Evolutionary conservation across 1,140 invertebrate genomes (phyloP).

Genomic region (Sycobia sp.): DNA sequence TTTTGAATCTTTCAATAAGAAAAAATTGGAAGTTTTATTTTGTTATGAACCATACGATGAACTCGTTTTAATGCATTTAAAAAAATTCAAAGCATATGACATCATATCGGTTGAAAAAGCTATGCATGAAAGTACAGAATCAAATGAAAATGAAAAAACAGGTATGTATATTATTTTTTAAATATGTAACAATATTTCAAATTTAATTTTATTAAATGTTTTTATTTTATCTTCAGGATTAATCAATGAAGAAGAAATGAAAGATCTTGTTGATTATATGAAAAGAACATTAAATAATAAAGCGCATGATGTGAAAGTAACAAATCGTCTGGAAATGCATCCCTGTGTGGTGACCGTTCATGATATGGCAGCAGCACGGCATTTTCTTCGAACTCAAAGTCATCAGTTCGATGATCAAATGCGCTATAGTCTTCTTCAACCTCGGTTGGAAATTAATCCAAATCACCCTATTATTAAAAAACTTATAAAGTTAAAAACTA

Average conservation of each 20-base stretch:
- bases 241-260: constrained; percentile 73
- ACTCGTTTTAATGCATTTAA: constrained; percentile 88
- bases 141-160: constrained; percentile 62
- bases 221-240: constrained; percentile 65
- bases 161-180: constrained; percentile 47
- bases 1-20: constrained; percentile 87
- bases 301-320: constrained; percentile 81
- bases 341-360: constrained; percentile 93
- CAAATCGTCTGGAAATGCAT: constrained; percentile 82
- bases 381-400: constrained; percentile 90
- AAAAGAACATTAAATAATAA: constrained; percentile 76
- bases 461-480: constrained; percentile 93
- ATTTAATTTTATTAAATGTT: not conserved
- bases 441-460: constrained; percentile 91
- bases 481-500: constrained; percentile 73
- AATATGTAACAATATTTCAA: not conserved
- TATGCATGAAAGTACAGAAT: constrained; percentile 76
- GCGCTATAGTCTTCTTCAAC: constrained; percentile 84
- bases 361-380: constrained; percentile 94
- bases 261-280: constrained; percentile 79
- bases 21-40: constrained; percentile 90
- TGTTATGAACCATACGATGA: constrained; percentile 97
- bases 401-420: constrained; percentile 85
- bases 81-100: constrained; percentile 78
- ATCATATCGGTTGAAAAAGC: constrained; percentile 94